Evolutionary conservation across 2,888 invertebrate genomes (phyloP), one percentile per base, ranked within the genome.

Genomic region (Meta bourneti): DNA sequence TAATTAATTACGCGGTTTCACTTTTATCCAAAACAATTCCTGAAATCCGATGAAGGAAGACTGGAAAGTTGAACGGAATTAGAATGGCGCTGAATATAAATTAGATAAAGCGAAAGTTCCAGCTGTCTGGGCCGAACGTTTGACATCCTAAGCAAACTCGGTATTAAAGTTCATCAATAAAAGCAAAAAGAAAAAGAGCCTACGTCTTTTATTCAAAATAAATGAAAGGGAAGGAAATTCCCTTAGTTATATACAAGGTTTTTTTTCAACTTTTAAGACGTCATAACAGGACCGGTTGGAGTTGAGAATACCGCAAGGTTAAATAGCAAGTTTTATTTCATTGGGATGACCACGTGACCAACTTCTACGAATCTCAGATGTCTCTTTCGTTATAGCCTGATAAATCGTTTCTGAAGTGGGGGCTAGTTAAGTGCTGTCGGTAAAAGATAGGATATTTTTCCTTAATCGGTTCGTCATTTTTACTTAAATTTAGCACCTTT

Each of bases 281-380:
- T 84, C 84, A 84, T 7, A 48, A 4, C 19, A 51, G 48, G 74
- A 84, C 84, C 61, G 84, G 84, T 84, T 84, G n/a, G 74, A 19
- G 75, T 34, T 34, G 34, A 75, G 74, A 20, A 75, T n/a, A 34
- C 84, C 74, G 74, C 84, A 84, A 84, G 84, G 84, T 84, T 84
- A 75, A 75, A 75, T 61, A 54, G 52, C n/a, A 69, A 34, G 75
- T 34, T 61, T 61, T 80, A 54, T 79, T 61, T 69, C 80, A 61
- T 34, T 80, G 20, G 49, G 16, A 69, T 9, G 19, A 84, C 6
- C 84, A 84, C 84, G 84, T 84, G 84, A 48, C 34, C 11, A 52
- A n/a, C 51, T 79, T 79, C 79, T 61, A 9, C 7, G 61, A 79
- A 79, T 61, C 11, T 61, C 61, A 0, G 61, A 61, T 8, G 61